Evolutionary conservation across 2,888 invertebrate species (phyloP), one percentile per base, ranked within the genome.

Genomic region (Ditula angustiorana): DNA sequence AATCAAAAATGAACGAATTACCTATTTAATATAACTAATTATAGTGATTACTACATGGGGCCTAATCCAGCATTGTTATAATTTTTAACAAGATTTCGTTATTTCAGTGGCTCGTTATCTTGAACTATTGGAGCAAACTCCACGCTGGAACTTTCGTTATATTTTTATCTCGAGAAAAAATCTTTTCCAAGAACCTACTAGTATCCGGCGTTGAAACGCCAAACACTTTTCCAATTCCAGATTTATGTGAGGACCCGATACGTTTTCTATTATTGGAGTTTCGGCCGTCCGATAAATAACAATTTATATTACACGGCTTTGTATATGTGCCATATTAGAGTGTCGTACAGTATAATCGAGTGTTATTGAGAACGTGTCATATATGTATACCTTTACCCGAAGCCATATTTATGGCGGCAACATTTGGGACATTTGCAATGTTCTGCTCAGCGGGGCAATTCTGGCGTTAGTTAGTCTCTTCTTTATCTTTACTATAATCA

Each of bases 251-350:
- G 63, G 61, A 41, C 66, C 71, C 69, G 53, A 69, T 70, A 70
- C 70, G 70, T 67, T 74, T 74, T 73, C 72, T 72, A 72, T 73
- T 74, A 70, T 70, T 68, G 70, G 67, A 69, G 72, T 70, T 72
- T 69, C 71, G 71, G 66, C 64, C 68, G 70, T 70, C 71, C 72
- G 70, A 76, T 77, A 75, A 72, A 76, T 75, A 70, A 75, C 74
- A 72, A 74, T 76, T 72, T 74, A 74, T 75, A 71, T 72, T 67
- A 69, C 72, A 55, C 68, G 56, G 68, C 69, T 72, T 41, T 72
- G 69, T 50, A 50, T 61, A 35, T 62, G 49, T 60, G 53, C 44
- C 28, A 59, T 53, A 50, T 47, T 56, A 55, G 59, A 55, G 53
- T 61, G 52, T 46, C 28, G 23, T 50, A 11, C 53, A 19, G 49